These are phyloP conservation scores for Molorchus minor DNA, from an alignment of 2,888 invertebrate genomes.

Conservation along the genomic window DNA sequence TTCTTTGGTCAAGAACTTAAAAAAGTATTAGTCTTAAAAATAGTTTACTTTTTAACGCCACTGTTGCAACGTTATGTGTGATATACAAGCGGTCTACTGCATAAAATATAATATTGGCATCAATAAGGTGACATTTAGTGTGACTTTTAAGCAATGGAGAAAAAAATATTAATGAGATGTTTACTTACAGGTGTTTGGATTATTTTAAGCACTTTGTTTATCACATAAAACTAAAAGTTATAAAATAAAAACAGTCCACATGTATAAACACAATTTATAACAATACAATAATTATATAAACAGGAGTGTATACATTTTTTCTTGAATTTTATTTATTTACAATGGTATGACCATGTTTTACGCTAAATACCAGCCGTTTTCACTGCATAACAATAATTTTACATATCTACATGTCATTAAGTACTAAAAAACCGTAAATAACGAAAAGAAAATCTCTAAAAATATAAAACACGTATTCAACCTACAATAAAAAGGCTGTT, in stretches of 20 bases:
- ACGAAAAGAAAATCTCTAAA: conserved; percentile 31
- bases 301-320: conserved; percentile 58
- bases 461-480: conserved; percentile 42
- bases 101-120: conserved; percentile 42
- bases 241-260: conserved; percentile 58
- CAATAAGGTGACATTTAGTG: conserved; percentile 39
- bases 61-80: conserved; percentile 39
- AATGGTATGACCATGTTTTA: conserved; percentile 46
- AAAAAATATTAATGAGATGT: conserved; percentile 10
- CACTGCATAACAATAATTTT: conserved; percentile 48
- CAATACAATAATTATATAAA: conserved; percentile 57
- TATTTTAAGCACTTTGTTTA: conserved; percentile 32
- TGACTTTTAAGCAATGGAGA: conserved; percentile 31
- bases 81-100: conserved; percentile 40
- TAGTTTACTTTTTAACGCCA: conserved; percentile 18
- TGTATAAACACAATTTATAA: conserved; percentile 58
- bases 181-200: conserved; percentile 19
- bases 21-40: conserved; percentile 11
- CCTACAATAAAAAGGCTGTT: conserved; percentile 48
- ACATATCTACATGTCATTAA: conserved; percentile 49
- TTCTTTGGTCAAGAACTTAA: conserved; percentile 35
- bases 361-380: conserved; percentile 48
- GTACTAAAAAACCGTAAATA: conserved; percentile 43
- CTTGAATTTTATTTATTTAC: conserved; percentile 54
- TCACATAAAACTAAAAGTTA: conserved; percentile 49